A percentile compares a stretch with the other conserved stretches of the same genome.
These are phyloP conservation scores for Heliconius nattereri DNA, from an alignment of 1,140 invertebrate species.

Conservation along the genomic window DNA sequence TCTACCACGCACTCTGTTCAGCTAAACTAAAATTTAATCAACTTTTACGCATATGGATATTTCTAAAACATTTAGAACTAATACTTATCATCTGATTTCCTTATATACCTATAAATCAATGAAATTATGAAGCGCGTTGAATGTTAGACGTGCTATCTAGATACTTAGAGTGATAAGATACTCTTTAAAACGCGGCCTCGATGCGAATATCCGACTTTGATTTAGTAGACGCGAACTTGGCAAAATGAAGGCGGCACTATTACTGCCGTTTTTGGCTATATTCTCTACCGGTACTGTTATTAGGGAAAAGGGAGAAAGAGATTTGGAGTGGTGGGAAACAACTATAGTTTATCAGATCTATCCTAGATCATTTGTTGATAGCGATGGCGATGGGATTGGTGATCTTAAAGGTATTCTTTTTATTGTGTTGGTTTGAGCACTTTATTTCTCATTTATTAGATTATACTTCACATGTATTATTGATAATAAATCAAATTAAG, in stretches of 20 bases:
- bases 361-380: slow-evolving; percentile 88
- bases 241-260: slow-evolving; percentile 50
- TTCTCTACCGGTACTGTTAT: slow-evolving; percentile 47
- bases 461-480: neutral
- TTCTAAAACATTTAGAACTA: neutral
- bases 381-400: slow-evolving; percentile 87
- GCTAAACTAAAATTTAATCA: neutral
- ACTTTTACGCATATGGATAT: too few species aligned
- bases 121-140: neutral
- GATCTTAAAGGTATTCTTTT: slow-evolving; percentile 84
- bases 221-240: slow-evolving; percentile 7
- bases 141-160: slow-evolving; percentile 3
- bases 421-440: neutral
- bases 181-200: slow-evolving; percentile 3
- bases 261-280: slow-evolving; percentile 51
- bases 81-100: neutral
- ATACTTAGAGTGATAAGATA: slow-evolving; percentile 19
- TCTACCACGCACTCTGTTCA: neutral
- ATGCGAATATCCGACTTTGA: neutral
- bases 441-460: neutral
- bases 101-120: neutral
- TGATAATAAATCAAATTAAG: neutral
- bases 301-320: slow-evolving; percentile 40
- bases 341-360: slow-evolving; percentile 90
- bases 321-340: slow-evolving; percentile 88